phyloP scores from a whole-genome alignment of 2,113 vertebrate species.

The Pyrgilauda ruficollis region DNA sequence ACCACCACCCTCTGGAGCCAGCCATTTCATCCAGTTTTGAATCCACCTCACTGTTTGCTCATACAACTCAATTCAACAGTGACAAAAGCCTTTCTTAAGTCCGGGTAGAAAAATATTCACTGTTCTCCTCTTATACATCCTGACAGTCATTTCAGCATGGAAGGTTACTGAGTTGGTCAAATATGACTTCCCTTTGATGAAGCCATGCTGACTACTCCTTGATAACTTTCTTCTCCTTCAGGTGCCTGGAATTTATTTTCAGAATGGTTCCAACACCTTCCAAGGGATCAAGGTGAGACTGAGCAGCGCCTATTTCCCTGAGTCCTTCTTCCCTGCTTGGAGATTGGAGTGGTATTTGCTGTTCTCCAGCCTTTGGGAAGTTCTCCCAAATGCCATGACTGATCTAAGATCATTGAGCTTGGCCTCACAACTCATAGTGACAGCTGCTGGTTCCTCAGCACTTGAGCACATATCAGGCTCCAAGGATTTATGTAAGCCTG shows the following conservation, averaged over 20 bases:
- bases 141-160: neutral
- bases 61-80: neutral
- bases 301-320: neutral
- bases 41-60: neutral
- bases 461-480: neutral
- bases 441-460: neutral
- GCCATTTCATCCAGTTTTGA: neutral
- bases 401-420: neutral
- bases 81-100: neutral
- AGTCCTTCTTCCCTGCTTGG: neutral
- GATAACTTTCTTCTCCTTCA: neutral
- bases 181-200: neutral
- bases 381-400: neutral
- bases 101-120: neutral
- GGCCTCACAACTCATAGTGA: neutral
- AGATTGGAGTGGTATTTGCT: neutral
- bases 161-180: neutral
- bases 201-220: neutral
- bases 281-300: neutral
- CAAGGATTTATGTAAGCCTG: rapidly evolving
- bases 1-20: neutral
- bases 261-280: neutral
- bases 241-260: neutral
- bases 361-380: neutral
- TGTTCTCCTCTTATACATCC: neutral